These are phyloP conservation scores for Nannobrachium achirus DNA, from an alignment of 2,113 vertebrate genomes.

Conservation along the genomic window DNA sequence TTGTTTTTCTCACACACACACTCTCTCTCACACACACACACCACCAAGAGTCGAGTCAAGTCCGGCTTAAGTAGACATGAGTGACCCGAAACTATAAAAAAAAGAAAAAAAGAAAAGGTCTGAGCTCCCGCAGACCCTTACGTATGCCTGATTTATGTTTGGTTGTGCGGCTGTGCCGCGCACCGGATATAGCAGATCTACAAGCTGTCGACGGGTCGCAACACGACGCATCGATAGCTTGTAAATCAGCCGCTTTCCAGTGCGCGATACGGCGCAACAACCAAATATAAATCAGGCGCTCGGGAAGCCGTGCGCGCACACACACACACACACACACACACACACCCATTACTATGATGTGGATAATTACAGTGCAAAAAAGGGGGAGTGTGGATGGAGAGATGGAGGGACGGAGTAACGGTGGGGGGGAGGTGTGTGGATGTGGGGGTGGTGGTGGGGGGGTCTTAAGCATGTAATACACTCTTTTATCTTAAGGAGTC, in stretches of 20 bases:
- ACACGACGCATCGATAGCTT: too few species aligned
- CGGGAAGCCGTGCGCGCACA: conserved; percentile 80
- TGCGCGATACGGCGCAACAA: too few species aligned
- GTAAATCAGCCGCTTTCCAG: too few species aligned
- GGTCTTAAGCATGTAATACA: conserved; percentile 87
- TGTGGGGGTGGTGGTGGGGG: conserved; percentile 61
- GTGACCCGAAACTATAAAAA: conserved; percentile 81
- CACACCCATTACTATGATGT: conserved; percentile 86
- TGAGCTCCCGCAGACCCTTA: conserved; percentile 81
- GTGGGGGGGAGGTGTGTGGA: too few species aligned
- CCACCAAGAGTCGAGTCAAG: conserved; percentile 18
- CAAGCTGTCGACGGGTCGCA: too few species aligned
- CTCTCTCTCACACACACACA: conserved; percentile 8
- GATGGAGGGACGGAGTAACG: too few species aligned
- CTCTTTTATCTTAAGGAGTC: conserved; percentile 93
- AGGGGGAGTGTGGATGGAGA: too few species aligned
- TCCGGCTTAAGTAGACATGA: conserved; percentile 65
- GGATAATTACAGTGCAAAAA: conserved; percentile 88
- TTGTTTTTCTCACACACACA: conserved; percentile 34
- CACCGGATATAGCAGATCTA: too few species aligned
- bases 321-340: too few species aligned
- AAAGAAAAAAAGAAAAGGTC: conserved; percentile 80
- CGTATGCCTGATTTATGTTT: too few species aligned
- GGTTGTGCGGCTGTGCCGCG: too few species aligned
- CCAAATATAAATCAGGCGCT: too few species aligned